A percentile compares a stretch with the other conserved stretches of the same genome.
phyloP scores from a whole-genome alignment of 2,797 vertebrate genomes.

The Sebastes taczanowskii region DNA sequence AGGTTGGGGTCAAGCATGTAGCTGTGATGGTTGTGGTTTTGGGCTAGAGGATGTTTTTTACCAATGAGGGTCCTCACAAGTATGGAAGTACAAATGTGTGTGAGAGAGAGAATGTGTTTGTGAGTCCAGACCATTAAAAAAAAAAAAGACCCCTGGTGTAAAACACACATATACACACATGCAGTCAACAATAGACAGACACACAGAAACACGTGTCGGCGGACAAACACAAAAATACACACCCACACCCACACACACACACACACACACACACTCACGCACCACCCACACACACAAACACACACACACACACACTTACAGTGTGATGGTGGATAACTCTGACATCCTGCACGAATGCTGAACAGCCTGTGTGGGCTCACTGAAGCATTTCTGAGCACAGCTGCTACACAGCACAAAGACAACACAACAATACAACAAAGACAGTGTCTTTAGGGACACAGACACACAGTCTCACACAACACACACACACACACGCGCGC shows the following conservation, averaged over 20 bases:
- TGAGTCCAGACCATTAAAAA: not conserved
- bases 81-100: not conserved
- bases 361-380: constrained; percentile 97
- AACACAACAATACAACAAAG: constrained; percentile 84
- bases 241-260: not conserved
- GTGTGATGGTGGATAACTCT: constrained; percentile 99
- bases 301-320: constrained; percentile 90
- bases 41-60: not conserved
- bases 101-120: not conserved
- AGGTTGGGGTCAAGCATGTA: not conserved
- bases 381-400: constrained; percentile 99
- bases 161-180: constrained; percentile 17
- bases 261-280: not conserved
- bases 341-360: constrained; percentile 99
- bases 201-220: not conserved
- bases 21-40: not conserved
- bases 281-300: constrained; percentile 17
- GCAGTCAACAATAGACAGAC: not conserved
- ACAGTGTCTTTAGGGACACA: constrained; percentile 78
- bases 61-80: not conserved
- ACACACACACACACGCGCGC: constrained; percentile 25
- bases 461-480: constrained; percentile 46
- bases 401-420: constrained; percentile 98
- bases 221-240: constrained; percentile 5
- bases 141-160: constrained; percentile 24